phyloP scores from a whole-genome alignment of 2,113 vertebrate genomes.

The Anarhynchus alexandrinus region DNA sequence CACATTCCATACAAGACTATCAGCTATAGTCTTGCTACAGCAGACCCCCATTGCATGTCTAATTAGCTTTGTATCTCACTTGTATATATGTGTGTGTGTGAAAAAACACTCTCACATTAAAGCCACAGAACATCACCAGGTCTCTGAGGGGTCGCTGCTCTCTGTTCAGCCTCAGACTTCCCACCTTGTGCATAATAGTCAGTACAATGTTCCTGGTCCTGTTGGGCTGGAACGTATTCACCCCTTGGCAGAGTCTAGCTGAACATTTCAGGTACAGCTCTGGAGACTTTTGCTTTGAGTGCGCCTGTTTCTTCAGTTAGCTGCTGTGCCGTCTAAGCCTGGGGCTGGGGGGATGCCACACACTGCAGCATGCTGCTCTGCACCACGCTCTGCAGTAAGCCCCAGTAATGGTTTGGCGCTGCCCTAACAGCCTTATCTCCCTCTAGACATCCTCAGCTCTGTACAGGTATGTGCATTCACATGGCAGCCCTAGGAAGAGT shows the following conservation, averaged over 20 bases:
- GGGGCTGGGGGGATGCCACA: neutral
- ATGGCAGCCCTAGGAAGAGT: neutral
- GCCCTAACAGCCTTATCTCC: neutral
- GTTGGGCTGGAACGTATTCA: neutral
- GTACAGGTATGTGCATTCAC: neutral
- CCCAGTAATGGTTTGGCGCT: accelerated
- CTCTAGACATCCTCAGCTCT: neutral
- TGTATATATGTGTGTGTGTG: accelerated
- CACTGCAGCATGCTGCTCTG: neutral
- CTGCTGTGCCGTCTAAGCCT: neutral
- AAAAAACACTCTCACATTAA: neutral
- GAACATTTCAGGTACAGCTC: neutral
- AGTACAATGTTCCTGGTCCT: neutral
- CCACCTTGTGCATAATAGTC: neutral
- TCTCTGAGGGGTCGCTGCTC: neutral
- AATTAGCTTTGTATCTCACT: neutral
- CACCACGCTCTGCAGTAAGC: neutral
- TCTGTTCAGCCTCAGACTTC: neutral
- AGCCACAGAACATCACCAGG: neutral
- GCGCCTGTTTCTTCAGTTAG: neutral
- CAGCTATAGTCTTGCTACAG: neutral
- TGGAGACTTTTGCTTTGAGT: neutral
- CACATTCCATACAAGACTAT: neutral
- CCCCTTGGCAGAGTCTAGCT: neutral
- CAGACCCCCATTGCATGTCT: neutral